phyloP scores from a whole-genome alignment of 1,140 invertebrate species.

The Sitophilus oryzae region DNA sequence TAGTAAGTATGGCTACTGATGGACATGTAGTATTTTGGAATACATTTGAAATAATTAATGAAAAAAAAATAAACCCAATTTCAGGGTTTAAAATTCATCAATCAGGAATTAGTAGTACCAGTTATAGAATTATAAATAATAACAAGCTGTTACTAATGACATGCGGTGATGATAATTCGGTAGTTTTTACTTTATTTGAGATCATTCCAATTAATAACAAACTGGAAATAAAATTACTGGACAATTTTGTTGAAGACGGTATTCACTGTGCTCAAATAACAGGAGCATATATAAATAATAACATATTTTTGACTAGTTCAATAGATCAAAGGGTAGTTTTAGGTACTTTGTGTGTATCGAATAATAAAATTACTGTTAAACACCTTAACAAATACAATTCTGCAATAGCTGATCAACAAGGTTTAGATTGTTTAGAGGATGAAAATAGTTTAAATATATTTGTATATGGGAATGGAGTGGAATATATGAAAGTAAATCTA shows the following conservation, averaged over 20 bases:
- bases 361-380: conserved; percentile 37
- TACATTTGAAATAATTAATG: conserved; percentile 38
- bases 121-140: conserved; percentile 43
- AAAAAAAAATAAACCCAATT: conserved; percentile 37
- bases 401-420: conserved; percentile 57
- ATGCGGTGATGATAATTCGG: conserved; percentile 67
- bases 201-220: background rate
- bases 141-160: conserved; percentile 51
- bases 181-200: conserved; percentile 45
- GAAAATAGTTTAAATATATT: conserved; percentile 23
- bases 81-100: conserved; percentile 53
- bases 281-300: conserved; percentile 49
- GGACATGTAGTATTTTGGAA: conserved; percentile 62
- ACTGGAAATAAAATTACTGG: conserved; percentile 10
- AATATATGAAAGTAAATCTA: conserved; percentile 22
- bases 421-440: conserved; percentile 43
- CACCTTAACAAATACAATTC: conserved; percentile 45
- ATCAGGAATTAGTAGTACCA: conserved; percentile 64
- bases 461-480: conserved; percentile 34
- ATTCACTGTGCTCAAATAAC: conserved; percentile 62
- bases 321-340: conserved; percentile 57
- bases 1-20: conserved; percentile 59
- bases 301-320: conserved; percentile 50
- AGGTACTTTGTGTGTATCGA: conserved; percentile 41
- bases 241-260: conserved; percentile 12